Percentiles rank a stretch among this genome's conserved stretches.
Evolutionary conservation across 2,888 invertebrate species (phyloP).

Genomic region (Caenorhabditis sp.): DNA sequence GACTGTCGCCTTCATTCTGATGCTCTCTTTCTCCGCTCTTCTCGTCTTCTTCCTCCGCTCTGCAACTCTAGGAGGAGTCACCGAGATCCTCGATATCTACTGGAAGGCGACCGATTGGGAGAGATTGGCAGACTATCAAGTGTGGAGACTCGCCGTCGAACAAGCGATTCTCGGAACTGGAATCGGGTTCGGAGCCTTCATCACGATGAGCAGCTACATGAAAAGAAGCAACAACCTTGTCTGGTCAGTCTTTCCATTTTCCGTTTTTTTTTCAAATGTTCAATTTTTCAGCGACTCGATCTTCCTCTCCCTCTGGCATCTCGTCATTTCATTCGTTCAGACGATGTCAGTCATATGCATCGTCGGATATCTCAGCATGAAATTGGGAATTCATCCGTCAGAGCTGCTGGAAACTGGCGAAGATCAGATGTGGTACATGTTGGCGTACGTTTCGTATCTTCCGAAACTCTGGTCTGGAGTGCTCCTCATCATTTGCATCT

Average conservation of each 20-base stretch:
- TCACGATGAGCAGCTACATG: constrained; percentile 79
- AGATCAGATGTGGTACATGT: constrained; percentile 75
- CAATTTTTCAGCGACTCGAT: constrained; percentile 71
- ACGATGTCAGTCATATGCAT: constrained; percentile 70
- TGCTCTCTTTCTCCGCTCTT: constrained; percentile 55
- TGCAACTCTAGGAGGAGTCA: constrained; percentile 69
- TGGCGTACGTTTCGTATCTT: constrained; percentile 74
- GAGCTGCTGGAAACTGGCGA: constrained; percentile 74
- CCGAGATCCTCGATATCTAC: constrained; percentile 69
- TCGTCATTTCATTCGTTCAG: constrained; percentile 63
- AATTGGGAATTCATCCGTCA: constrained; percentile 69
- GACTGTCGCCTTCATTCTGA: constrained; percentile 48
- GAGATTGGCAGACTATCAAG: constrained; percentile 69
- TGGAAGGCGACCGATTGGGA: constrained; percentile 76
- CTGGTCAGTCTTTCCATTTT: constrained; percentile 57
- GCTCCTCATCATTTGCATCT: constrained; percentile 68
- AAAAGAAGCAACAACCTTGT: constrained; percentile 78
- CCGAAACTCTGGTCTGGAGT: constrained; percentile 75
- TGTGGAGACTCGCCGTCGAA: constrained; percentile 77
- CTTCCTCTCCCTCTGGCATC: constrained; percentile 70
- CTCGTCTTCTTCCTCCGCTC: constrained; percentile 61
- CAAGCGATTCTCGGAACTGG: constrained; percentile 77
- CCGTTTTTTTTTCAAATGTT: background rate
- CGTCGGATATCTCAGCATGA: constrained; percentile 70
- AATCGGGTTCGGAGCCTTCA: constrained; percentile 78